Conservation (phyloP, 2,888 invertebrate genomes). For the Priocnemis perturbator region DNA sequence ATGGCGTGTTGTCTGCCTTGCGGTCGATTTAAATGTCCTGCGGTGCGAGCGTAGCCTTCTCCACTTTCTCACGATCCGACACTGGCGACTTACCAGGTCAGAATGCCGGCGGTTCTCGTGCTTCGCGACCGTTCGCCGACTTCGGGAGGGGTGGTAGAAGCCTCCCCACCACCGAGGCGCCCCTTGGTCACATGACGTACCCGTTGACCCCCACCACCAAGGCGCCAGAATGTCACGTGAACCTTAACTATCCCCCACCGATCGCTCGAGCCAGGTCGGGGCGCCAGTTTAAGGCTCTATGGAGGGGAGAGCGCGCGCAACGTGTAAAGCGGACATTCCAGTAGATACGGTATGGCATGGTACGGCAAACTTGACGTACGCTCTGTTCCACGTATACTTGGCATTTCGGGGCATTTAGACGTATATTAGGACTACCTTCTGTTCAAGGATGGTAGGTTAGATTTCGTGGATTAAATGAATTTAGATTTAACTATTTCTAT, state of each 20-base stretch:
- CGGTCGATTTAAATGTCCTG: slow-evolving; percentile 56
- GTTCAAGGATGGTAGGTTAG: too few species aligned
- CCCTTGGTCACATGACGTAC: not conserved
- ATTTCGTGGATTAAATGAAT: too few species aligned
- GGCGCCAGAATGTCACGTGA: slow-evolving; percentile 56
- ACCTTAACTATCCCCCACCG: slow-evolving; percentile 33
- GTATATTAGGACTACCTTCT: too few species aligned
- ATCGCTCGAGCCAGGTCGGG: slow-evolving; percentile 46
- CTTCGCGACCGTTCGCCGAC: slow-evolving; percentile 38
- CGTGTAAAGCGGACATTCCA: slow-evolving; percentile 64
- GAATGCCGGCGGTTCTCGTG: slow-evolving; percentile 63
- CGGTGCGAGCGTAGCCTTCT: slow-evolving; percentile 26
- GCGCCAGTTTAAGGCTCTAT: slow-evolving; percentile 44
- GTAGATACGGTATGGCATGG: not conserved
- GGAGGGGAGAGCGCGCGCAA: slow-evolving; percentile 64
- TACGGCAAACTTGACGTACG: too few species aligned
- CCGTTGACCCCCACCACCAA: slow-evolving; percentile 38
- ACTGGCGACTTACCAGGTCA: slow-evolving; percentile 74
- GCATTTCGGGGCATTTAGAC: too few species aligned
- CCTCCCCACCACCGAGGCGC: slow-evolving; percentile 42
- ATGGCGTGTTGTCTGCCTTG: slow-evolving; percentile 18
- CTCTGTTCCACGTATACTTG: too few species aligned
- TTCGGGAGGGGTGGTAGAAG: slow-evolving; percentile 40
- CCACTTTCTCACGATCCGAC: slow-evolving; percentile 66
- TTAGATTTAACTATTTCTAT: too few species aligned